Evolutionary conservation across 2,797 vertebrate species (phyloP).

Genomic region (Argya squamiceps): DNA sequence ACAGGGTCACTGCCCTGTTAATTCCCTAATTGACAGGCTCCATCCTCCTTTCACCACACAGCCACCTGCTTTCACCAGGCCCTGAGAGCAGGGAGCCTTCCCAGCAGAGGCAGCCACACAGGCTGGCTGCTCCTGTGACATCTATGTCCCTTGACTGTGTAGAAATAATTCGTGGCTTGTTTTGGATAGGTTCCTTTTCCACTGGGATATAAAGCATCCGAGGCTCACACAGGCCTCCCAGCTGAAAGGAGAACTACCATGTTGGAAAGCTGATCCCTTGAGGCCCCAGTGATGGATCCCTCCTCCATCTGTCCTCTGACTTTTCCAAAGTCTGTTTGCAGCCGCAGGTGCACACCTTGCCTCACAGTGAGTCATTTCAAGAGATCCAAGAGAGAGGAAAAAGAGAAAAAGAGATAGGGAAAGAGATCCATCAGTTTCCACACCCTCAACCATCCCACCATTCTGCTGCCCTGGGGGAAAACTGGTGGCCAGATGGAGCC

Average conservation of each 20-base stretch:
- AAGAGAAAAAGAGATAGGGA: neutral
- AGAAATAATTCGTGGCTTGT: accelerated
- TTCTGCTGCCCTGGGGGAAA: neutral
- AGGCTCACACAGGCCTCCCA: neutral
- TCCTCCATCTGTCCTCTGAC: neutral
- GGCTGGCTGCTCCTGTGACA: neutral
- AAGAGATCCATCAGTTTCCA: neutral
- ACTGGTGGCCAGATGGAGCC: neutral
- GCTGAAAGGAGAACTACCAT: neutral
- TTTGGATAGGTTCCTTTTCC: neutral
- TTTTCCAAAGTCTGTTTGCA: neutral
- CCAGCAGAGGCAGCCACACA: neutral
- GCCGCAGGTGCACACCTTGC: neutral
- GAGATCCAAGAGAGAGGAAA: neutral
- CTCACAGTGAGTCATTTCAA: neutral
- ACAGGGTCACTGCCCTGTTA: too few relatives aligned
- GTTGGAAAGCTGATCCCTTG: neutral
- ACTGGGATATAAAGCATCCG: accelerated
- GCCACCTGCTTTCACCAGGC: neutral
- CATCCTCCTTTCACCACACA: neutral
- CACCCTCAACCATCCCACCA: neutral
- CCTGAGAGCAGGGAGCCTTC: neutral
- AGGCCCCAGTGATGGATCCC: neutral
- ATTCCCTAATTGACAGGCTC: neutral
- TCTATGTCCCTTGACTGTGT: accelerated